Evolutionary conservation across 1,140 invertebrate genomes (phyloP), one percentile per base, ranked within the genome.

Genomic region (Parapsyche elsis): DNA sequence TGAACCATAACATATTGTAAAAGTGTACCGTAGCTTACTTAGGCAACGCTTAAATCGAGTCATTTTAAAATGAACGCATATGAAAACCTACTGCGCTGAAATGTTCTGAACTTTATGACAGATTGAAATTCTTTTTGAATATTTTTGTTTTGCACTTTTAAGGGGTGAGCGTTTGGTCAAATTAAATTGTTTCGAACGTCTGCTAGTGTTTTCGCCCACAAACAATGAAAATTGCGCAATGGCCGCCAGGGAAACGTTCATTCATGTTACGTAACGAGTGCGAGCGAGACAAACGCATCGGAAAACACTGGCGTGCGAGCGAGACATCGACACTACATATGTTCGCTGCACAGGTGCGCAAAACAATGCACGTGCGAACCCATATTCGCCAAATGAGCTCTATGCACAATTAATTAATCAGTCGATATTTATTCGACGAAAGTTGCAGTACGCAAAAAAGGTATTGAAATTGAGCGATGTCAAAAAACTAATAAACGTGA

Each of bases 141-240:
- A n/a, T n/a, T n/a, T n/a, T n/a, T n/a, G n/a, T n/a, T n/a, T n/a
- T n/a, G n/a, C n/a, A n/a, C n/a, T n/a, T n/a, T n/a, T n/a, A n/a
- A n/a, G n/a, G n/a, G n/a, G n/a, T n/a, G n/a, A 7, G 30, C 30
- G 7, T 38, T 38, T 7, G 7, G 7, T 38, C 7, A 38, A 38
- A 38, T 38, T 38, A 38, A 38, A 38, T 7, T 38, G 30, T 38
- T 53, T 10, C 49, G n/a, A 10, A 64, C 75, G 24, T n/a, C 59
- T 76, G 74, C 71, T 30, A 12, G 71, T 21, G 74, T 64, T 38
- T 67, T n/a, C 49, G 57, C 57, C 16, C 46, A 57, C 75, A 26
- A 77, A 77, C 75, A 77, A 77, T 77, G 75, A 77, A 46, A 64
- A 77, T 77, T 77, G 75, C 57, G 75, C 30, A 77, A 77, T 76